Evolutionary conservation across 2,797 vertebrate genomes (phyloP), one percentile per base, ranked within the genome.

Genomic region (Parauchenoglanis punctatus): DNA sequence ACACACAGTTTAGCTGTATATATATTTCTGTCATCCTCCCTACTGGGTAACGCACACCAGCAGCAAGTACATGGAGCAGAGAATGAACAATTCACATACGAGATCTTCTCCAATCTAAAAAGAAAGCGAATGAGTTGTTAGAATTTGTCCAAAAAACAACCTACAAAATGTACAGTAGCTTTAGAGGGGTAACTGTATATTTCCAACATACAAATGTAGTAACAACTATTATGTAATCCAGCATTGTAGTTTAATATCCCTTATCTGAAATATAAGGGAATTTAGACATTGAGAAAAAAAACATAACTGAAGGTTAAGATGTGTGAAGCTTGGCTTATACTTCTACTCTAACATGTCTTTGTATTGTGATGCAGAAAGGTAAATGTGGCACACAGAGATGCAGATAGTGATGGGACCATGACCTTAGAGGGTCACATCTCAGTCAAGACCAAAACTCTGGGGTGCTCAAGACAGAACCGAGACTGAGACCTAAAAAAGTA

Each of bases 1-100:
- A 96, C 93, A 0, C 97, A 98, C n/a, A 96, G 87, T 40, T 91
- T 94, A 87, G 95, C 95, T 4, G 59, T 0, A 1, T 97, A 92
- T 35, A 70, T 0, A 0, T 4, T 86, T 13, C 89, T 92, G 0
- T 92, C 90, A 0, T 93, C 91, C 0, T 95, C 89, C 0, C 95
- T 93, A 0, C 90, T 81, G 4, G 95, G 90, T 20, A 93, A 58
- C 44, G 95, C 83, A n/a, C 95, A 96, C 94, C 97, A 98, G 4
- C 94, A 95, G 0, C 96, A 96, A 3, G 94, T 94, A 65, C 1
- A 88, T 0, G 17, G 76, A 8, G 56, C 40, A 0, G 92, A 96
- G 90, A 96, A 97, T 0, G 88, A 96, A 91, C 98, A 97, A 20
- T 3, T 49, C 0, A 61, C 8, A 1, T 0, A 83, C 0, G 5